Conservation (phyloP, 2,888 invertebrate species). For the Scaeva pyrastri region DNA sequence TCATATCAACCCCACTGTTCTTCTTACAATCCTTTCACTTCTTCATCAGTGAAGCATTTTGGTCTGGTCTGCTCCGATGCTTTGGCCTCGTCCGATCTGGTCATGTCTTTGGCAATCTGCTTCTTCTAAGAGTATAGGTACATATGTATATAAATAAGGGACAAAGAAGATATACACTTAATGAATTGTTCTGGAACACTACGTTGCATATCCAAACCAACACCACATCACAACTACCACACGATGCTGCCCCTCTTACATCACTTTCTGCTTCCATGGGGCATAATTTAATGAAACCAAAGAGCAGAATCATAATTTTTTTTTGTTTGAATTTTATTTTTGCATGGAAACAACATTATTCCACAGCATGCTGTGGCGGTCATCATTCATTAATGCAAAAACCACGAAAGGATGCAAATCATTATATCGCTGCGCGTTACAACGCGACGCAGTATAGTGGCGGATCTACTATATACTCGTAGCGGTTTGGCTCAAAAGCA, state of each 20-base stretch:
- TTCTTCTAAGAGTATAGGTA: constrained; percentile 56
- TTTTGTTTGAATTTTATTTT: constrained; percentile 1
- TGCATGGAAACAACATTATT: constrained; percentile 38
- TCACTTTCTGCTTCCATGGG: constrained; percentile 50
- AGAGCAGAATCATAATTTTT: constrained; percentile 60
- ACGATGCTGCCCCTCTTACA: background rate
- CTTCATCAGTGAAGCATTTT: constrained; percentile 14
- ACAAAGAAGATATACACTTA: constrained; percentile 60
- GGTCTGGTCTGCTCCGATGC: background rate
- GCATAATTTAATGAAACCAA: constrained; percentile 72
- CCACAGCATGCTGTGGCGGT: constrained; percentile 56
- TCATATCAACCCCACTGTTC: background rate
- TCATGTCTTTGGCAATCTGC: constrained; percentile 36
- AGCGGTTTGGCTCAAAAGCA: constrained; percentile 34
- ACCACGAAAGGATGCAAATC: constrained; percentile 75
- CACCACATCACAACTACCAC: background rate
- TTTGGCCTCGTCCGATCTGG: background rate
- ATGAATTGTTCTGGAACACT: constrained; percentile 69
- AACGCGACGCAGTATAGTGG: background rate
- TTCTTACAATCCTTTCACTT: background rate
- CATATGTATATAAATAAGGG: constrained; percentile 46
- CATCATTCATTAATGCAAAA: constrained; percentile 73
- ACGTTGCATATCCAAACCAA: constrained; percentile 2
- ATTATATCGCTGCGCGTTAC: constrained; percentile 45
- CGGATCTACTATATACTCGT: background rate